phyloP scores from a whole-genome alignment of 92 coral and sea anemone genomes.

The Zoanthus gigantus region DNA sequence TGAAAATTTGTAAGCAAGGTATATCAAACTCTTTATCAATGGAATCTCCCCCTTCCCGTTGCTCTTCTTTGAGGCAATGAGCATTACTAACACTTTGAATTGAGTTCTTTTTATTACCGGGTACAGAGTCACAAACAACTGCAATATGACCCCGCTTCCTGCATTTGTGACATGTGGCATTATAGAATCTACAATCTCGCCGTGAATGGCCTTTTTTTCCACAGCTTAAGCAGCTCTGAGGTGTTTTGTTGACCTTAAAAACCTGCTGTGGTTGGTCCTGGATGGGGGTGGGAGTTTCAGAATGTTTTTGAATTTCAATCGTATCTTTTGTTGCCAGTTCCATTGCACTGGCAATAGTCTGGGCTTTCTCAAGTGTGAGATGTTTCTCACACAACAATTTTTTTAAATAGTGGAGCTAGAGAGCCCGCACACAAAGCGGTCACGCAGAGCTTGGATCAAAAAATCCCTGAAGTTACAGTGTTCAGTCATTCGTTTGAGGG shows the following conservation, averaged over 20 bases:
- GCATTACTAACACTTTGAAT: background rate
- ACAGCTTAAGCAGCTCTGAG: background rate
- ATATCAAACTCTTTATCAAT: background rate
- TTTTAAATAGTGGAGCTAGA: background rate
- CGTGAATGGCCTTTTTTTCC: background rate
- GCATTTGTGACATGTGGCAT: background rate
- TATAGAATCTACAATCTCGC: background rate
- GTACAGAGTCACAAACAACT: background rate
- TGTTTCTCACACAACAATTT: background rate
- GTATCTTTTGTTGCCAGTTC: background rate
- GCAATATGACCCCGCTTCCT: background rate
- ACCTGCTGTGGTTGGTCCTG: background rate
- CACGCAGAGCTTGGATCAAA: background rate
- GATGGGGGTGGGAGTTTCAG: background rate
- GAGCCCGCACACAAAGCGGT: background rate
- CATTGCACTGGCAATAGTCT: background rate
- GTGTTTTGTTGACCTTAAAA: background rate
- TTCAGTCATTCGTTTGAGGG: background rate
- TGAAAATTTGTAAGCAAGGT: background rate
- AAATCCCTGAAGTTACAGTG: background rate
- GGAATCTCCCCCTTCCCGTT: background rate
- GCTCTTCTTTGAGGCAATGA: background rate
- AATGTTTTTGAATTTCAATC: background rate
- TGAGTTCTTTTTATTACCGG: background rate
- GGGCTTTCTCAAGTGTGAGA: conserved; percentile 4